These are phyloP conservation scores for Callyntrura sp. DNA, from an alignment of 2,888 invertebrate species.

Conservation along the genomic window DNA sequence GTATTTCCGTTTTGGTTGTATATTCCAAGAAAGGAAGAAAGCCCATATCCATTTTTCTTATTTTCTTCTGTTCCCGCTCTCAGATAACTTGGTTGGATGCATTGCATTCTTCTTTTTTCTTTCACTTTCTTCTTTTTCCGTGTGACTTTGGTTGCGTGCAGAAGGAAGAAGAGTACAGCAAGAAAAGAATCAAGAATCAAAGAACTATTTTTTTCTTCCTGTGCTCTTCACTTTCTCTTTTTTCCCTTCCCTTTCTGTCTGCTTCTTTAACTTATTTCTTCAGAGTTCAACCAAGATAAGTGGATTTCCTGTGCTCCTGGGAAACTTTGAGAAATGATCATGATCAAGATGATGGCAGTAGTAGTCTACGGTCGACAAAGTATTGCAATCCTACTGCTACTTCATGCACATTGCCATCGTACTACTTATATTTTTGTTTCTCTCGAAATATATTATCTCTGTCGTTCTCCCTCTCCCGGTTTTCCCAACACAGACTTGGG, in stretches of 20 bases:
- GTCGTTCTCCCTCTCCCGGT: neutral
- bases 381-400: no score
- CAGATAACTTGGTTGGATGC: neutral
- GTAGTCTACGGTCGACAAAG: no score
- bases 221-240: neutral
- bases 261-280: neutral
- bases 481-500: neutral
- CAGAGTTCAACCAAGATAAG: slow-evolving; percentile 63
- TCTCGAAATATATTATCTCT: slow-evolving; percentile 1
- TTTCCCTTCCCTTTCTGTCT: neutral
- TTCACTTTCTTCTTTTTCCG: neutral
- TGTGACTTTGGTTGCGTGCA: slow-evolving; percentile 31
- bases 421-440: neutral
- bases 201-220: slow-evolving; percentile 13
- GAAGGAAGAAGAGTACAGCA: neutral
- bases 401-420: neutral
- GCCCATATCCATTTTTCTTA: slow-evolving; percentile 26
- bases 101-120: slow-evolving; percentile 28
- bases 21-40: neutral
- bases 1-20: neutral
- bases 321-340: slow-evolving; percentile 71
- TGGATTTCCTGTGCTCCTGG: slow-evolving; percentile 74
- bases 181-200: slow-evolving; percentile 33
- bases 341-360: neutral
- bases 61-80: slow-evolving; percentile 9